A percentile compares a stretch with the other conserved stretches of the same genome.
phyloP scores from a whole-genome alignment of 2,113 vertebrate species.

The Takifugu flavidus region DNA sequence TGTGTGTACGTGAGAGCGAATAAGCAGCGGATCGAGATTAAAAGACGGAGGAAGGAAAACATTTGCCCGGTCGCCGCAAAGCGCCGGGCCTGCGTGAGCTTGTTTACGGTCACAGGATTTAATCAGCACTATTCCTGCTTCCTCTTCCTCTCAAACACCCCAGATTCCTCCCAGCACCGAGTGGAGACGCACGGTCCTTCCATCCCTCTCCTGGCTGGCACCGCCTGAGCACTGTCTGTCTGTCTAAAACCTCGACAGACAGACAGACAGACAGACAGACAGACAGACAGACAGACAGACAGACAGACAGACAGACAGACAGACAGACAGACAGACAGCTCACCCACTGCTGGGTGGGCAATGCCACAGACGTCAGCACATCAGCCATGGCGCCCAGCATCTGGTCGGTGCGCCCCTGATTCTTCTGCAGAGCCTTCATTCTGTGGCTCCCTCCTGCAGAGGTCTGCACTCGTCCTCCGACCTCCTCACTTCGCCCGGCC shows the following conservation, averaged over 20 bases:
- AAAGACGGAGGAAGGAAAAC: not conserved
- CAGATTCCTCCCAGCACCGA: conserved; percentile 63
- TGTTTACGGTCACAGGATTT: conserved; percentile 62
- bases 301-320: conserved; percentile 14
- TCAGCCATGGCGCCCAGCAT: conserved; percentile 84
- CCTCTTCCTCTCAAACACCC: conserved; percentile 42
- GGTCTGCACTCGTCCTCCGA: not conserved
- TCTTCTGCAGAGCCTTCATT: conserved; percentile 80
- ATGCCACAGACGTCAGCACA: conserved; percentile 79
- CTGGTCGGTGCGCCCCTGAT: conserved; percentile 79
- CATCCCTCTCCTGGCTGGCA: conserved; percentile 9
- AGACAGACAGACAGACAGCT: conserved; percentile 49
- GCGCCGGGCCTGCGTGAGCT: conserved; percentile 31
- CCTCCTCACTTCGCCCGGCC: not conserved
- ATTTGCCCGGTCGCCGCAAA: conserved; percentile 18
- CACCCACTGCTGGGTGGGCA: conserved; percentile 80
- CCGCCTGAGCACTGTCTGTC: conserved; percentile 38
- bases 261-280: conserved; percentile 8
- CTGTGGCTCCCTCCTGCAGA: conserved; percentile 7
- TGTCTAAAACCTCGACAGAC: conserved; percentile 16
- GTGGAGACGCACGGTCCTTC: conserved; percentile 38
- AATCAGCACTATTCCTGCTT: conserved; percentile 53
- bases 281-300: conserved; percentile 32
- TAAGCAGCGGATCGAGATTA: not conserved
- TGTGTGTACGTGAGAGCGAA: not conserved